Percentiles rank a stretch among this genome's conserved stretches.
These are phyloP conservation scores for Adelphocoris suturalis DNA, from an alignment of 2,888 invertebrate genomes.

Conservation along the genomic window DNA sequence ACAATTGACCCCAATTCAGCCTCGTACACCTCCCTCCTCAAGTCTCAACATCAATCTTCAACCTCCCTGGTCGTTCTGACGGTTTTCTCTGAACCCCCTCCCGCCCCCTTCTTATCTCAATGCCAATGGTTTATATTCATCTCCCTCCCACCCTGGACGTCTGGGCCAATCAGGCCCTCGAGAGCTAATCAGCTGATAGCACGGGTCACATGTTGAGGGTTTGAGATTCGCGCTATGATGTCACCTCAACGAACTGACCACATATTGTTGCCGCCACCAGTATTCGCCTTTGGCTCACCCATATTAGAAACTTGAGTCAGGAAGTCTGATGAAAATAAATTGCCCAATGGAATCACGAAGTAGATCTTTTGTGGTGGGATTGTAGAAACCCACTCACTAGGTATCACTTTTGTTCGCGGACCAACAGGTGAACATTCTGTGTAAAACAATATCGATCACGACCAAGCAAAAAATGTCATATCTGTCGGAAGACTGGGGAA, in stretches of 20 bases:
- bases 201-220: not conserved
- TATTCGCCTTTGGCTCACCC: not conserved
- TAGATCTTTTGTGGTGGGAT: too few species aligned
- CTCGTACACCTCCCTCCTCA: conserved; percentile 11
- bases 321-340: too few species aligned
- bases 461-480: too few species aligned
- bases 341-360: too few species aligned
- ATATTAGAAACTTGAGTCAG: too few species aligned
- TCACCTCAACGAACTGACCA: not conserved
- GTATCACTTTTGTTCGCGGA: too few species aligned
- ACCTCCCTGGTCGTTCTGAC: not conserved
- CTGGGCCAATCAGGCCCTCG: not conserved
- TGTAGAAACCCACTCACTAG: too few species aligned
- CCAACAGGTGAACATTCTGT: too few species aligned
- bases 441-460: too few species aligned
- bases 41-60: conserved; percentile 10
- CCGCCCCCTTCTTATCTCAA: not conserved
- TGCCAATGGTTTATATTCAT: too few species aligned
- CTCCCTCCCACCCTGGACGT: not conserved
- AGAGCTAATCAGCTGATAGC: not conserved
- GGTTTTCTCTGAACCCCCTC: not conserved
- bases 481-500: too few species aligned
- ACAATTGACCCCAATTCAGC: conserved; percentile 22
- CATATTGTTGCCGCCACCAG: not conserved
- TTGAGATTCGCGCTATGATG: conserved; percentile 17